Base-by-base conservation (phyloP, 2,797 vertebrate genomes). In the Odontamblyopus rebecca region DNA sequence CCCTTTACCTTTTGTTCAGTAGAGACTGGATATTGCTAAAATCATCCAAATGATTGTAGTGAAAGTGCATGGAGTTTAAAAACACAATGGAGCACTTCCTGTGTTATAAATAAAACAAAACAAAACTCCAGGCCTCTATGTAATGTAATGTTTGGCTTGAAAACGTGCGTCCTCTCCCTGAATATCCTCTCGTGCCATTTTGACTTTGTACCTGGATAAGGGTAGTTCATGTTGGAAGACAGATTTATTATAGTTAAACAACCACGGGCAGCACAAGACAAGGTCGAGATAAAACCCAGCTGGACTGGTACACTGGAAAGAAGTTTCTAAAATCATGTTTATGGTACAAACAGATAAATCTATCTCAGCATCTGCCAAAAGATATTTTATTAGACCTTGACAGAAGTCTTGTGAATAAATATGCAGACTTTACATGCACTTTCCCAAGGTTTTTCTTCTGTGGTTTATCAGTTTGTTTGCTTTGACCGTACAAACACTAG, bases 341-440 rank as follows among this genome's bases (percentile, higher is more conserved):
- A 56, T 30, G 57, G 35, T 71, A 29, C 18, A 67, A 61, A 41
- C 7, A 57, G 44, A 61, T 71, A 53, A 50, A 69, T 69, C 59
- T 27, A 57, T 78, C 51, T 59, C 70, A 53, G 15, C 38, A 61
- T 61, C 50, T 74, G 63, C 71, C 27, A 63, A 51, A 65, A 69
- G 19, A 7, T 61, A 19, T 68, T 70, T 15, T 74, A 27, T 11
- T n/a, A 1, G 18, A 4, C 32, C 29, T 67, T 51, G 63, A 69
- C 50, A 65, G 51, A 75, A 67, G 41, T 18, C 64, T 41, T 30
- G 19, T 62, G 29, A 53, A 59, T n/a, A 59, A 15, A 76, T 73
- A 50, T 60, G 11, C 16, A 62, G 66, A 7, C 15, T 56, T 75
- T 6, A 66, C 68, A 69, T 68, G 48, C 26, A 63, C 11, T 44